Base-by-base conservation (phyloP, 1,140 invertebrate genomes). In the Sycophila sp. region DNA sequence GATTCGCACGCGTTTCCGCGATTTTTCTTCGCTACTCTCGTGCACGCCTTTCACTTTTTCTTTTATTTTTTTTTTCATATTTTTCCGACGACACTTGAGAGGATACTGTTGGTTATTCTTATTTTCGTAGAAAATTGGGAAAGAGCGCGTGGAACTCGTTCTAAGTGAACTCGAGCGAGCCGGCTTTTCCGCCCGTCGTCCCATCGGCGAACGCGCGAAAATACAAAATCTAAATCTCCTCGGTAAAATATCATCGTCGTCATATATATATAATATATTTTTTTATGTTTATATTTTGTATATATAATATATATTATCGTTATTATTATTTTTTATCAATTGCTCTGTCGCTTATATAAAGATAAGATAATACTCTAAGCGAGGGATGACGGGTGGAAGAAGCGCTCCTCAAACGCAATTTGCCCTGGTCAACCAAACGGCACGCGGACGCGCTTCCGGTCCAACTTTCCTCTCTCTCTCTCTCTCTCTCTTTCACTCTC, bases 221-320 rank as follows among this genome's bases (percentile, higher is more conserved):
- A 81, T 83, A 83, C 80, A 85, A 85, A 83, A 83, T 81, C 79
- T 81, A 83, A 79, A 81, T 83, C 70, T 80, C 75, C 72, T 80
- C 77, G 77, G 77, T 79, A 83, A 83, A 83, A 81, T 80, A 84
- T 82, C 67, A 73, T 78, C 75, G 32, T 55, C 68, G 22, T 32
- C 42, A 45, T 63, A 71, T 64, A 68, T 68, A 74, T 74, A 58
- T 38, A 55, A 68, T 66, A 53, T 73, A 42, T 70, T 60, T 67
- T 74, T 78, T 76, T 75, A 73, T 75, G 71, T 74, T 68, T 73
- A 77, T 75, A 67, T 77, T 74, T 72, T 59, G 36, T 72, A 38
- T 67, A 74, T 75, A 78, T 76, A 75, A 70, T 75, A 79, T 80
- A 78, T 80, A 76, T 75, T 73, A 71, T 71, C 36, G 60, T 74